A percentile compares a stretch with the other conserved stretches of the same genome.
Conservation (phyloP, 2,888 invertebrate species). For the Lithophane leautieri region DNA sequence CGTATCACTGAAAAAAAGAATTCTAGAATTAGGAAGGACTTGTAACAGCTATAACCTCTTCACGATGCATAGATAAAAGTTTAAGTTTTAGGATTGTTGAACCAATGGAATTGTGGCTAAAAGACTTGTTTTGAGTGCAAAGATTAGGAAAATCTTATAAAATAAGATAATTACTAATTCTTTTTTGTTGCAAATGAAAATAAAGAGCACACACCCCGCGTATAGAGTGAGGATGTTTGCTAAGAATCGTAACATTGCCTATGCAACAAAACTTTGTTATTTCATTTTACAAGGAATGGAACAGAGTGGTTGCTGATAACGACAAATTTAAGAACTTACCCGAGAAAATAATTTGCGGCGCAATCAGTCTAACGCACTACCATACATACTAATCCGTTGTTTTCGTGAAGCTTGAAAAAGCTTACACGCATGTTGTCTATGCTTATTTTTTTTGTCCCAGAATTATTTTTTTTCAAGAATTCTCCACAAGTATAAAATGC, state of each 20-base stretch:
- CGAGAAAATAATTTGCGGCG: conserved; percentile 90
- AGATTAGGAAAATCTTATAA: conserved; percentile 22
- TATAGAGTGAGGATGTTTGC: conserved; percentile 59
- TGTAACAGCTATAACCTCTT: conserved; percentile 80
- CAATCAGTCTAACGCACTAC: conserved; percentile 92
- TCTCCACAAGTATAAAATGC: background rate
- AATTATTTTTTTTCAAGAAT: background rate
- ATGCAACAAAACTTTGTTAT: conserved; percentile 31
- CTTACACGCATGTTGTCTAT: conserved; percentile 83
- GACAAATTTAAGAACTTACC: conserved; percentile 79
- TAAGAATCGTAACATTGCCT: conserved; percentile 44
- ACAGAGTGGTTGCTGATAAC: conserved; percentile 15
- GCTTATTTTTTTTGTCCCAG: conserved; percentile 49
- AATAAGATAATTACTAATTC: conserved; percentile 47
- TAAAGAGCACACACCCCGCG: conserved; percentile 76
- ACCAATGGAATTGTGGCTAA: conserved; percentile 16
- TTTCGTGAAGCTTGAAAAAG: conserved; percentile 90
- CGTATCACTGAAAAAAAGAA: conserved; percentile 88
- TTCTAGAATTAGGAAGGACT: conserved; percentile 73
- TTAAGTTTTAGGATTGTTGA: conserved; percentile 18
- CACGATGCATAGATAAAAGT: conserved; percentile 62
- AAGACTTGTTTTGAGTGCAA: conserved; percentile 26
- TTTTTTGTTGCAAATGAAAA: conserved; percentile 65
- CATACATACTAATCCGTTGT: conserved; percentile 91
- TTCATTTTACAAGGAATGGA: conserved; percentile 24